phyloP scores from a whole-genome alignment of 2,888 invertebrate species.

The Sinohyriopsis cumingii region DNA sequence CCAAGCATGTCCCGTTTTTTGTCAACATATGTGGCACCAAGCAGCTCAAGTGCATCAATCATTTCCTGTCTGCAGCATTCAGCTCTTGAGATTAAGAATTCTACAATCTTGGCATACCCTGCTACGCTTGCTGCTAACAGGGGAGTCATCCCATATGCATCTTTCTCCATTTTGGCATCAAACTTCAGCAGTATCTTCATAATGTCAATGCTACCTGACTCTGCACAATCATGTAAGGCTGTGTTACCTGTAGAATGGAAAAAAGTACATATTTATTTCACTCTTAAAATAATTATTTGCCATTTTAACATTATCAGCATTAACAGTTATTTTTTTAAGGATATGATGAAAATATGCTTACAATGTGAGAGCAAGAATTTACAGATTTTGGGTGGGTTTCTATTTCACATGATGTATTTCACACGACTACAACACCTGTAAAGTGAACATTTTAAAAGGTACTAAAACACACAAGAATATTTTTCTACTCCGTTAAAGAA shows the following conservation, averaged over 20 bases:
- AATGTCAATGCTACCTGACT: conserved; percentile 94
- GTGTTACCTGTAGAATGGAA: conserved; percentile 80
- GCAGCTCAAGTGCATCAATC: conserved; percentile 90
- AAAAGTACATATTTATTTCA: background rate
- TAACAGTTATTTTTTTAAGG: background rate
- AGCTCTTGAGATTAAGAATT: conserved; percentile 81
- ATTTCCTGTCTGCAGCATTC: conserved; percentile 79
- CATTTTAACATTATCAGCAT: background rate
- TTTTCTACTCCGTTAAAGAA: no score
- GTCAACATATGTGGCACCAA: conserved; percentile 97
- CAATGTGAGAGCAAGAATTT: no score
- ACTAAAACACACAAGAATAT: no score
- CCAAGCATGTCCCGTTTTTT: conserved; percentile 92
- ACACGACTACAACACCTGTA: no score
- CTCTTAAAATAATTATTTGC: background rate
- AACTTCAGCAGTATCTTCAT: conserved; percentile 89
- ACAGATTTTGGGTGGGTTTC: no score
- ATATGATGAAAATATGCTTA: background rate
- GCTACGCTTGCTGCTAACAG: conserved; percentile 91
- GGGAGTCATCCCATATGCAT: conserved; percentile 97
- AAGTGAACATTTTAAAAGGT: no score
- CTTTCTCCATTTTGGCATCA: conserved; percentile 93
- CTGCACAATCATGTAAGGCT: conserved; percentile 97
- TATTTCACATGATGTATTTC: no score
- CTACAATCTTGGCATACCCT: conserved; percentile 93